phyloP scores from a whole-genome alignment of 2,797 vertebrate genomes.

The Cirrhinus mrigala region DNA sequence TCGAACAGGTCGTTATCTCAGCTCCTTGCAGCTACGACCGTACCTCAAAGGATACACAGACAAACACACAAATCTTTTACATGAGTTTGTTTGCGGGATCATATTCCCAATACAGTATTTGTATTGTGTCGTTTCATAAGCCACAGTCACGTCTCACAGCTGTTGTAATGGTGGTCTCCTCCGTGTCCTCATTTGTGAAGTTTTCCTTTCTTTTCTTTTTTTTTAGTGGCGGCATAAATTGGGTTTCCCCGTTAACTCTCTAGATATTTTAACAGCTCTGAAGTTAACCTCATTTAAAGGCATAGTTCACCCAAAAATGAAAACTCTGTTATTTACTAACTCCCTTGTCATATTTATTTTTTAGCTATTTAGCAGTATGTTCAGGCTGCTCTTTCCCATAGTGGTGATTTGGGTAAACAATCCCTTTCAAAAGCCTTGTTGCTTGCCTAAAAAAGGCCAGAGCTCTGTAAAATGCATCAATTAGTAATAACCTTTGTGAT shows the following conservation, averaged over 20 bases:
- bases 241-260: not conserved
- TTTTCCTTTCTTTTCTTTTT: not conserved
- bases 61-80: constrained; percentile 23
- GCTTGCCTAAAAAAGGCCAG: not conserved
- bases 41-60: constrained; percentile 5
- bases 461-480: constrained; percentile 4
- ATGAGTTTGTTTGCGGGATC: constrained; percentile 5
- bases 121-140: not conserved
- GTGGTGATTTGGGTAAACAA: not conserved
- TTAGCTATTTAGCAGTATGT: not conserved
- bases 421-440: not conserved
- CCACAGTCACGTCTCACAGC: not conserved
- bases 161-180: not conserved
- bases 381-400: not conserved
- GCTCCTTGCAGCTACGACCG: not conserved
- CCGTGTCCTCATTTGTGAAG: constrained; percentile 2
- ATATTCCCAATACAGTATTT: constrained; percentile 10
- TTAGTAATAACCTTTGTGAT: not conserved
- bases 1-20: constrained; percentile 18
- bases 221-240: not conserved
- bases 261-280: not conserved
- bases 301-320: not conserved
- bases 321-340: not conserved
- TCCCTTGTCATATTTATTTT: not conserved
- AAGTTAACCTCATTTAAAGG: constrained; percentile 11